phyloP scores from a whole-genome alignment of 2,797 vertebrate species.

The Sternarchorhynchus goeldii region DNA sequence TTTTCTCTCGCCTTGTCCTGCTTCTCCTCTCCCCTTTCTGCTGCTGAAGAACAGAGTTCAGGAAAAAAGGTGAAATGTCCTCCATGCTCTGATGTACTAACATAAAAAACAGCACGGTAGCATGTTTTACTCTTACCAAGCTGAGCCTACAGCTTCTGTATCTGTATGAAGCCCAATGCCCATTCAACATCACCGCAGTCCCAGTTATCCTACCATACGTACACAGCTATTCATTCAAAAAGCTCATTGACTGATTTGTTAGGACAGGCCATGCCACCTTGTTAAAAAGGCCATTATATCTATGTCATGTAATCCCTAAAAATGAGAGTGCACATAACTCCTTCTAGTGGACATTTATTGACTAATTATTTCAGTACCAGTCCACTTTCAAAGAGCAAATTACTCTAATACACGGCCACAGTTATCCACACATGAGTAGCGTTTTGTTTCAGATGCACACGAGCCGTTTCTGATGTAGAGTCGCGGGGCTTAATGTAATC shows the following conservation, averaged over 20 bases:
- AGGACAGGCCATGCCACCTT: conserved; percentile 21
- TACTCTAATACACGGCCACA: neutral
- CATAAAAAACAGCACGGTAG: conserved; percentile 59
- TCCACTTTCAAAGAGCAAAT: neutral
- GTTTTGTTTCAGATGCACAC: neutral
- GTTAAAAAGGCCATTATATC: conserved; percentile 23
- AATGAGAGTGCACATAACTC: conserved; percentile 21
- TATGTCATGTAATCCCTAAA: conserved; percentile 23
- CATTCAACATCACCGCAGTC: conserved; percentile 64
- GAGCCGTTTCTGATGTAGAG: conserved; percentile 5
- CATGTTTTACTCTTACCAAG: conserved; percentile 63
- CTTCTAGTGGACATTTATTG: conserved; percentile 9
- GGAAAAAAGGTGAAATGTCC: conserved; percentile 61
- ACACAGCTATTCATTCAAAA: conserved; percentile 21
- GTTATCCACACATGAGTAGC: neutral
- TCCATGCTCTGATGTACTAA: conserved; percentile 58
- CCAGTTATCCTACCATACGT: conserved; percentile 42
- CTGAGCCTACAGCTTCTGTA: conserved; percentile 51
- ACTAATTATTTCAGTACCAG: conserved; percentile 2
- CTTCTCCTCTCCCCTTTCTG: conserved; percentile 24
- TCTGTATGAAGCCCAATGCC: conserved; percentile 57
- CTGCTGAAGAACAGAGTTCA: conserved; percentile 48
- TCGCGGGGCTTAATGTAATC: conserved; percentile 10
- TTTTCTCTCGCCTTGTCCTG: conserved; percentile 28
- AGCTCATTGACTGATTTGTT: conserved; percentile 35